Evolutionary conservation across 2,888 invertebrate species (phyloP).

Genomic region (Napeogenes inachia): DNA sequence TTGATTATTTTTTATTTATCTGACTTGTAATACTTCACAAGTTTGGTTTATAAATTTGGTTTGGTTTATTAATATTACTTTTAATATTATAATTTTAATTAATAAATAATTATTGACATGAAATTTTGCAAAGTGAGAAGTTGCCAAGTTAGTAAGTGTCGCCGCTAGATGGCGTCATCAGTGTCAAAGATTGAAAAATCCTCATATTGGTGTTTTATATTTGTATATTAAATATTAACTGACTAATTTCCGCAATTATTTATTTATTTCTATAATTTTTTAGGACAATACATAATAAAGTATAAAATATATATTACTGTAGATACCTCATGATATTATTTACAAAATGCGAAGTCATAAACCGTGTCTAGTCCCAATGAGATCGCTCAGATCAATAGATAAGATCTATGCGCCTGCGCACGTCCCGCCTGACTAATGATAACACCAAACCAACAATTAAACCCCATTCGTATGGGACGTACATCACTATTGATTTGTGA

Average conservation of each 20-base stretch:
- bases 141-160: background rate
- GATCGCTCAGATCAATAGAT: slow-evolving; percentile 34
- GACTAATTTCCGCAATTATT: no score
- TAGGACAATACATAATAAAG: no score
- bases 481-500: slow-evolving; percentile 69
- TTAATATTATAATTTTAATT: no score
- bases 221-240: no score
- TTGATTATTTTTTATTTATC: no score
- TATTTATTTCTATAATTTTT: no score
- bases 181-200: background rate
- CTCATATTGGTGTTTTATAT: background rate
- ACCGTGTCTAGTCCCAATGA: slow-evolving; percentile 2
- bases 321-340: background rate
- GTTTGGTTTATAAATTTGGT: no score
- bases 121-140: no score
- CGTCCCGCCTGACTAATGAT: slow-evolving; percentile 48
- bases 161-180: background rate
- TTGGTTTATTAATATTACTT: no score
- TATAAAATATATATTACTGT: no score
- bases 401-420: slow-evolving; percentile 52
- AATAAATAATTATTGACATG: no score
- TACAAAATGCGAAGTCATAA: background rate
- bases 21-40: no score
- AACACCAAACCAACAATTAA: slow-evolving; percentile 63
- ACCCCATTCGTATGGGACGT: slow-evolving; percentile 59